phyloP scores from a whole-genome alignment of 2,113 vertebrate genomes.

The Anolis carolinensis region DNA sequence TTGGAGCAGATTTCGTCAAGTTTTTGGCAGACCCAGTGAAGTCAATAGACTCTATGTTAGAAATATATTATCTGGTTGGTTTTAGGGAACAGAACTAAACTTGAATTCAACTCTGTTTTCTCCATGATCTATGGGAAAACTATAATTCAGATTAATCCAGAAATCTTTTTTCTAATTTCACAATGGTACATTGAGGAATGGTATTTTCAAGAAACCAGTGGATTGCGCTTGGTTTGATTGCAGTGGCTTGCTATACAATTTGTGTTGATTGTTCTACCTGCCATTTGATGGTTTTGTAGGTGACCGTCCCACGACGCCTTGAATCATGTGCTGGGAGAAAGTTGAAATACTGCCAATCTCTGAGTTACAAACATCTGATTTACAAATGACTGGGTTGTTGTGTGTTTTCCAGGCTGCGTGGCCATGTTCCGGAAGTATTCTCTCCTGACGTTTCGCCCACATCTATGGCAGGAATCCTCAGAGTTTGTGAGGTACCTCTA shows the following conservation, averaged over 20 bases:
- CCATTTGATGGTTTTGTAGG: neutral
- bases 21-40: no score
- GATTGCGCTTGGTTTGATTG: neutral
- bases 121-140: neutral
- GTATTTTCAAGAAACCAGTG: neutral
- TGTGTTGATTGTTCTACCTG: neutral
- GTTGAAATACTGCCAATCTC: no score
- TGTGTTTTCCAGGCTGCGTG: no score
- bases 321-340: no score
- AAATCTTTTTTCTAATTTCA: neutral
- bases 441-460: no score
- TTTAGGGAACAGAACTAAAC: neutral
- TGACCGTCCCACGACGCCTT: fast-evolving
- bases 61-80: neutral
- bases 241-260: neutral
- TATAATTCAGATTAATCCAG: neutral
- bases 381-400: no score
- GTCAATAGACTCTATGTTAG: no score
- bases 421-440: no score
- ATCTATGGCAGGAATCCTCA: no score
- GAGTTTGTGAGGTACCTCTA: no score
- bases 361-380: no score
- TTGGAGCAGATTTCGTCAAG: neutral
- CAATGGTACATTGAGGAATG: neutral
- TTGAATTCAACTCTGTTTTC: neutral